Conservation (phyloP, 2,113 vertebrate species). For the Colossoma macropomum region DNA sequence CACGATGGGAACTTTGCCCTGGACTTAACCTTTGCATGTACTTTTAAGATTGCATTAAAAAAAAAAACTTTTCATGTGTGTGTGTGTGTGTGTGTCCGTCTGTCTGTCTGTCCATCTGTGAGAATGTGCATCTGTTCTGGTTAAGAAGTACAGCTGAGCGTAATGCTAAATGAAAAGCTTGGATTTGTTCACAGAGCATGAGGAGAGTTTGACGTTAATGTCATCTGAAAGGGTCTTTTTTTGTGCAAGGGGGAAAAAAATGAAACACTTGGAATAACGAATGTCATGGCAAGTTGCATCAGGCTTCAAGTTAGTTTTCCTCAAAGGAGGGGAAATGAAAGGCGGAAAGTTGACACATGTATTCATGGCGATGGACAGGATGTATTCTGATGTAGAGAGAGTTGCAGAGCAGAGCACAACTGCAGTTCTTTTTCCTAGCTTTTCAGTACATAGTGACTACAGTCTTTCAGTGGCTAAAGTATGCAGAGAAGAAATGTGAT, state of each 20-base stretch:
- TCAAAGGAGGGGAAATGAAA: constrained; percentile 17
- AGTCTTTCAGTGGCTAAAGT: background rate
- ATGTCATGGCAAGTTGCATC: constrained; percentile 41
- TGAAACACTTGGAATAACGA: constrained; percentile 42
- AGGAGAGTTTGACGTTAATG: constrained; percentile 32
- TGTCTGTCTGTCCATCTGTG: background rate
- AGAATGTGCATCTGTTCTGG: constrained; percentile 1
- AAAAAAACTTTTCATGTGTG: background rate
- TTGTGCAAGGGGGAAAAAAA: constrained; percentile 4
- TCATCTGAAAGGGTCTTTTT: constrained; percentile 18
- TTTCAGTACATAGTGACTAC: background rate
- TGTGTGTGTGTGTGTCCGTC: background rate
- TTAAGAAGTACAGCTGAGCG: constrained; percentile 12
- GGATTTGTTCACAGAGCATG: constrained; percentile 21
- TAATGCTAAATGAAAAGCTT: constrained; percentile 16
- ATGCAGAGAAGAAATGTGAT: background rate
- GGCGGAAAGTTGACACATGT: background rate
- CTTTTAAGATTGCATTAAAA: background rate
- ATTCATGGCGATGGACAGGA: constrained; percentile 17
- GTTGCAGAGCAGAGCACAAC: background rate
- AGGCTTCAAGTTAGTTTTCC: constrained; percentile 18
- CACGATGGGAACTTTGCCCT: background rate
- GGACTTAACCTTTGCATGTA: background rate
- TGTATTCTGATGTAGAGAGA: constrained; percentile 20
- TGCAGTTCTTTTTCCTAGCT: background rate